These are phyloP conservation scores for Chlorodrepanis virens DNA, from an alignment of 2,113 vertebrate species.

Conservation along the genomic window DNA sequence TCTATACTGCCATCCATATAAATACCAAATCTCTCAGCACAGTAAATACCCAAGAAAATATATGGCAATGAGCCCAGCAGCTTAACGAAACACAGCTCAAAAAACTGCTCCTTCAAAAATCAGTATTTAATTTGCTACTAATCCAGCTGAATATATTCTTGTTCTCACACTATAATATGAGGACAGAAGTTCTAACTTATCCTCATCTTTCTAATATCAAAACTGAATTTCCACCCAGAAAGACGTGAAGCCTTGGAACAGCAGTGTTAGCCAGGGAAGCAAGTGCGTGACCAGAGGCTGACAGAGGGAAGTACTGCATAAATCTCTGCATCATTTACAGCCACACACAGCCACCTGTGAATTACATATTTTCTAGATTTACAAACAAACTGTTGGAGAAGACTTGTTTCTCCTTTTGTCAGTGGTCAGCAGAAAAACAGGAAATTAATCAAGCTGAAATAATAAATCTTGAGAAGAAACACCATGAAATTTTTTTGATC, in stretches of 20 bases:
- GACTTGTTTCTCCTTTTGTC: constrained; percentile 43
- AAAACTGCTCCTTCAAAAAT: neutral
- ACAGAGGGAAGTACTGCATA: neutral
- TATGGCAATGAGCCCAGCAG: neutral
- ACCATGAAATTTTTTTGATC: neutral
- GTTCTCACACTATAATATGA: neutral
- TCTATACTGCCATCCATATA: neutral
- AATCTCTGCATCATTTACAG: neutral
- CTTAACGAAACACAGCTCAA: neutral
- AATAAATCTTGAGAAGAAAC: constrained; percentile 48
- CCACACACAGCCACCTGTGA: neutral
- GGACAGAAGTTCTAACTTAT: neutral
- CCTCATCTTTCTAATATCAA: neutral
- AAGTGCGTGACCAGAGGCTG: neutral
- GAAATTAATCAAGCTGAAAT: constrained; percentile 62
- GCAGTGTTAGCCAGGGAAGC: neutral
- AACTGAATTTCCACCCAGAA: neutral
- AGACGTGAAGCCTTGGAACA: neutral
- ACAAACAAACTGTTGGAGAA: neutral
- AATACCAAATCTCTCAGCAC: neutral
- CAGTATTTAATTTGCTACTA: neutral
- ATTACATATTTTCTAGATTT: neutral
- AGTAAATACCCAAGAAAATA: neutral
- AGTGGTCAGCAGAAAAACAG: constrained; percentile 43
- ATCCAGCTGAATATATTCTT: neutral